Evolutionary conservation across 2,797 vertebrate species (phyloP).

Genomic region (Sphenopsis melanotis): DNA sequence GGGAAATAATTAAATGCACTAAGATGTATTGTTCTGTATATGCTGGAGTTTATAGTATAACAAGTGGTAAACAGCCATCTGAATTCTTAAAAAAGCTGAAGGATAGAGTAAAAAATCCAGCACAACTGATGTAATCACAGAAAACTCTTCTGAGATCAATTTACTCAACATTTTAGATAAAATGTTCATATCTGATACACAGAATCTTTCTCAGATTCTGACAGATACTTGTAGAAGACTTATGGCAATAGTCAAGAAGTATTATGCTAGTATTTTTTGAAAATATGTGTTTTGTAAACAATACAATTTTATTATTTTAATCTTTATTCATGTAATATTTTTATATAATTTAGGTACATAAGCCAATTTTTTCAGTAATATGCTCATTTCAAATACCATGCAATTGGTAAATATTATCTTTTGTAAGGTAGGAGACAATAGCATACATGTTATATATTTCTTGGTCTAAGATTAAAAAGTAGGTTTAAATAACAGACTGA

Average conservation of each 20-base stretch:
- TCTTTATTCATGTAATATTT: not conserved
- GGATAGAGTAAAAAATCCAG: not conserved
- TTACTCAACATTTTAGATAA: not conserved
- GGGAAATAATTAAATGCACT: not conserved
- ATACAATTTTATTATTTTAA: not conserved
- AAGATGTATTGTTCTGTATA: not conserved
- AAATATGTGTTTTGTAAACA: not conserved
- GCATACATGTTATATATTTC: not conserved
- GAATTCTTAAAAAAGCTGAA: not conserved
- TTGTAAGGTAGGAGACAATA: not conserved
- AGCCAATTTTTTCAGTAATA: not conserved
- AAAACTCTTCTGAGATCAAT: not conserved
- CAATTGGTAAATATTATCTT: not conserved
- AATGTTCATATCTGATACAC: not conserved
- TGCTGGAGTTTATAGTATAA: not conserved
- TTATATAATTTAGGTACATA: not conserved
- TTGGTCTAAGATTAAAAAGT: not conserved
- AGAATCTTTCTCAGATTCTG: not conserved
- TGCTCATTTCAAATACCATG: not conserved
- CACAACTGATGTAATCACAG: not conserved
- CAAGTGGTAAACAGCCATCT: not conserved
- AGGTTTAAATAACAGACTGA: not conserved
- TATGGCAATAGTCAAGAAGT: not conserved
- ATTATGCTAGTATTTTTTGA: not conserved
- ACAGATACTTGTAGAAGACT: not conserved